phyloP scores from a whole-genome alignment of 2,113 vertebrate genomes.

The Phaethon lepturus region DNA sequence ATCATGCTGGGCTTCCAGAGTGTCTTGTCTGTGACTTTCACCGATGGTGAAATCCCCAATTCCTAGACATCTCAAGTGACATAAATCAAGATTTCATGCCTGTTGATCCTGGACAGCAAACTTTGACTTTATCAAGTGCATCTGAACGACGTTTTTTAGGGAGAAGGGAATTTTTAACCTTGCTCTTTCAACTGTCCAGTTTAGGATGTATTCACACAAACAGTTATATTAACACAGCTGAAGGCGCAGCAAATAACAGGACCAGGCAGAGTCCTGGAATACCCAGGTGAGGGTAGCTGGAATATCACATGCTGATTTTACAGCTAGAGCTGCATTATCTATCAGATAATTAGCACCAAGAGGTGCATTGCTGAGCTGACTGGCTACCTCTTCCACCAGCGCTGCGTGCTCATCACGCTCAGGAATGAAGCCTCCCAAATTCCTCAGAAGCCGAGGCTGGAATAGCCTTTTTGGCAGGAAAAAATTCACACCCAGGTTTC shows the following conservation, averaged over 20 bases:
- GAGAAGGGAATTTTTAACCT: not conserved
- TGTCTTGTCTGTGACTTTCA: not conserved
- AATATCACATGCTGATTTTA: not conserved
- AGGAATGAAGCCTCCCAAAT: conserved; percentile 37
- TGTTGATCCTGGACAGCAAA: not conserved
- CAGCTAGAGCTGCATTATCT: not conserved
- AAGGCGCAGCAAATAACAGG: not conserved
- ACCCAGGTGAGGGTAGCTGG: not conserved
- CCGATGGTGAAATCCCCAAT: not conserved
- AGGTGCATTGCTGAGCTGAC: not conserved
- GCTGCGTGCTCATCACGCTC: not conserved
- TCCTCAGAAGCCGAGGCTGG: not conserved
- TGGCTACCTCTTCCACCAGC: not conserved
- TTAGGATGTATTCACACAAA: not conserved
- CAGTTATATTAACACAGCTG: not conserved
- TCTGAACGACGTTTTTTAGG: not conserved
- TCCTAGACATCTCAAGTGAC: not conserved
- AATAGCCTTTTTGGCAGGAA: not conserved
- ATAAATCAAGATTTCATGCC: not conserved
- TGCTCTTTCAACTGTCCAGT: not conserved
- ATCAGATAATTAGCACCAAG: not conserved
- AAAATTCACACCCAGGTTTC: not conserved
- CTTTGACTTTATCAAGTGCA: not conserved
- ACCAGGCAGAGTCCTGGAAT: not conserved
- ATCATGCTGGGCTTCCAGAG: not conserved